phyloP scores from a whole-genome alignment of 2,113 vertebrate genomes.

The Sarotherodon lohbergeri region DNA sequence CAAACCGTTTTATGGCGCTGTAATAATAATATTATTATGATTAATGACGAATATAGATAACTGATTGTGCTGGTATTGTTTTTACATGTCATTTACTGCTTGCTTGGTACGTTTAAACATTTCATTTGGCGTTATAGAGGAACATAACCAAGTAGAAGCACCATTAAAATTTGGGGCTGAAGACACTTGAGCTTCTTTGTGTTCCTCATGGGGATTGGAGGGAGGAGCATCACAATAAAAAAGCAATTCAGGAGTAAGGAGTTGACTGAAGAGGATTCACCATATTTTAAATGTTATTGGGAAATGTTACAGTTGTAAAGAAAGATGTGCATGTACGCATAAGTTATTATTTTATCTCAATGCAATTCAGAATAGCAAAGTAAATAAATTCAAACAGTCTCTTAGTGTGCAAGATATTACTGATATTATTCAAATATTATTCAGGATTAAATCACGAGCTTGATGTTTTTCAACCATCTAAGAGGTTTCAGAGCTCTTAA shows the following conservation, averaged over 20 bases:
- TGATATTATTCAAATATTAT: background rate
- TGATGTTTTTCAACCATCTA: background rate
- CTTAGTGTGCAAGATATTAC: background rate
- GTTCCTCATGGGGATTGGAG: background rate
- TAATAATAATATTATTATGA: background rate
- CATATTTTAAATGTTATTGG: background rate
- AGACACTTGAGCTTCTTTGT: background rate
- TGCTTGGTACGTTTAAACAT: background rate
- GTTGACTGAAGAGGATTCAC: background rate
- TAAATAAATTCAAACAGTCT: background rate
- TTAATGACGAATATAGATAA: background rate
- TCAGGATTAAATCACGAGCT: background rate
- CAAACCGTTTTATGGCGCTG: background rate
- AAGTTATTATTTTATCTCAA: background rate
- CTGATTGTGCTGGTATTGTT: background rate
- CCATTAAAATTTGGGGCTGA: background rate
- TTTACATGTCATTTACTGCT: background rate
- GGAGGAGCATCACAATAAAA: constrained; percentile 1
- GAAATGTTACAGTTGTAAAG: background rate
- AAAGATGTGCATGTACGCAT: background rate
- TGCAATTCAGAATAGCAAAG: background rate
- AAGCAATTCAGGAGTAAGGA: background rate
- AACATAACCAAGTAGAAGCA: background rate
- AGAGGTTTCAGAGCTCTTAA: background rate
- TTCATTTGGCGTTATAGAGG: background rate